A percentile compares a stretch with the other conserved stretches of the same genome.
Evolutionary conservation across 1,140 invertebrate species (phyloP).

Genomic region (Caenorhabditis brenneri): DNA sequence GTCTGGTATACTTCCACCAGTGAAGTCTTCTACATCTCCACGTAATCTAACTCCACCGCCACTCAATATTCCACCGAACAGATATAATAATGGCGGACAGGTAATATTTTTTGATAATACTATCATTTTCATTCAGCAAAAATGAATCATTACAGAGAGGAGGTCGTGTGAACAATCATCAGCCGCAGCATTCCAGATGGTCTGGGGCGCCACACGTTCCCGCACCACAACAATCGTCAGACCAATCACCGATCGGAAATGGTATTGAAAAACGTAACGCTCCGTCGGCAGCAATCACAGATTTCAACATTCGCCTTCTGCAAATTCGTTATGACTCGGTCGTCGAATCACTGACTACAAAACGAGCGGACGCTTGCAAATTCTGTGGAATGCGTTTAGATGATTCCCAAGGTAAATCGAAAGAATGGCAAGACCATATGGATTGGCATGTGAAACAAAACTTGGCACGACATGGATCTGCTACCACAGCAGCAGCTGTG

Average conservation of each 20-base stretch:
- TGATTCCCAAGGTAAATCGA: constrained; percentile 54
- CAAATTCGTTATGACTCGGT: constrained; percentile 64
- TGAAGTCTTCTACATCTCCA: not conserved
- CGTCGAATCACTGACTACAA: constrained; percentile 58
- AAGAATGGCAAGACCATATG: constrained; percentile 61
- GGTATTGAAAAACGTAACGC: constrained; percentile 53
- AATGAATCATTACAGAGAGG: not conserved
- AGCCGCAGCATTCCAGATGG: not conserved
- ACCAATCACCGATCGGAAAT: not conserved
- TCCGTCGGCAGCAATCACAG: constrained; percentile 53
- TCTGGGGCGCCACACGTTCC: not conserved
- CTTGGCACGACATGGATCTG: constrained; percentile 45
- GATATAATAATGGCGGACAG: not conserved
- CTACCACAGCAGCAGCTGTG: not conserved
- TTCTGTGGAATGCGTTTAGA: constrained; percentile 63
- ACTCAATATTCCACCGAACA: not conserved
- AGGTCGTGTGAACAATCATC: not conserved
- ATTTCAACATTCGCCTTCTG: constrained; percentile 61
- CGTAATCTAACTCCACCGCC: not conserved
- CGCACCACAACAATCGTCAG: not conserved
- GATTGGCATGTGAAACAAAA: constrained; percentile 64
- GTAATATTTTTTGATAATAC: not conserved
- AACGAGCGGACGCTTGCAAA: constrained; percentile 56
- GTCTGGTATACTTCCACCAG: not conserved
- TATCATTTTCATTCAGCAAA: not conserved